Percentiles rank a stretch among this genome's conserved stretches.
Conservation (phyloP, 2,113 vertebrate species). For the Melanocharis versteri region DNA sequence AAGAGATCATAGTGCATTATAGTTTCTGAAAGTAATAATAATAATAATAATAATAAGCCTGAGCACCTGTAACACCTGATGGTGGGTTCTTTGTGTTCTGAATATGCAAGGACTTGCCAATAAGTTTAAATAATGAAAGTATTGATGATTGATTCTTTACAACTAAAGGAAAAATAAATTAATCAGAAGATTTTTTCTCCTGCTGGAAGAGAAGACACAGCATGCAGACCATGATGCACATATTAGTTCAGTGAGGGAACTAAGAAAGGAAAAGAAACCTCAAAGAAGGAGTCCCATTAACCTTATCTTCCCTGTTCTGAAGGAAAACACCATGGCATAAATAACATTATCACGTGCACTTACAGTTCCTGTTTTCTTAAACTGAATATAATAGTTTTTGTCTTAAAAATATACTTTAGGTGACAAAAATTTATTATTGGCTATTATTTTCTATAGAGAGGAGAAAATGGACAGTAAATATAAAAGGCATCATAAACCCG, state of each 20-base stretch:
- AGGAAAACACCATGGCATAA: neutral
- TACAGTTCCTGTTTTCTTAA: neutral
- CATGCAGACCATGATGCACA: neutral
- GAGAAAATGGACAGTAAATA: neutral
- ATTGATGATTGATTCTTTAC: neutral
- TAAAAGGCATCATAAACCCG: conserved; percentile 17
- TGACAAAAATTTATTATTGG: conserved; percentile 15
- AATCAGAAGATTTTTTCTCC: neutral
- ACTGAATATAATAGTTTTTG: neutral
- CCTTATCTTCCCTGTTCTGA: neutral
- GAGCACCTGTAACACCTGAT: neutral
- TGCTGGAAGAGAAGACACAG: neutral
- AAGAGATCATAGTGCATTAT: neutral
- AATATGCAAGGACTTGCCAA: neutral
- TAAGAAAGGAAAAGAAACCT: neutral
- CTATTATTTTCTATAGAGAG: conserved; percentile 8
- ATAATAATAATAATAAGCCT: neutral
- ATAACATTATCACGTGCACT: neutral
- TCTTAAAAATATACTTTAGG: conserved; percentile 31
- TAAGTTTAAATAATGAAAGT: neutral
- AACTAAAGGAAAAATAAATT: neutral
- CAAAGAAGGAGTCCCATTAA: neutral
- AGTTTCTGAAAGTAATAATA: neutral
- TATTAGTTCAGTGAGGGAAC: neutral
- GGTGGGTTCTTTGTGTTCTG: neutral